Base-by-base conservation (phyloP, 2,113 vertebrate genomes). In the Pangasianodon hypophthalmus region DNA sequence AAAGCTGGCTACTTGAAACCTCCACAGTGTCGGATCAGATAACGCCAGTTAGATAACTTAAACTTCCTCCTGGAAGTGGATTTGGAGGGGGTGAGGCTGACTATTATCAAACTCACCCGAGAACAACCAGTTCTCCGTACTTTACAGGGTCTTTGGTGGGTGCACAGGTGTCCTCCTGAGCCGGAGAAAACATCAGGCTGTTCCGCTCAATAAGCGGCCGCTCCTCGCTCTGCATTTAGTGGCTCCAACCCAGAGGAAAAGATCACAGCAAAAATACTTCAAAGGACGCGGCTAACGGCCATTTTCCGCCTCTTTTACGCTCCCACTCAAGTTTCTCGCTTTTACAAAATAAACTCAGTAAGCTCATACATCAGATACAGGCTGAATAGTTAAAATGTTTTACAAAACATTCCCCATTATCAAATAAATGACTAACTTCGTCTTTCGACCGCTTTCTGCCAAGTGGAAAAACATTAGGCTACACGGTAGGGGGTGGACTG, bases 121-220 rank as follows among this genome's bases (percentile, higher is more conserved):
- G 93, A 8, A 99, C 98, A 92, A 99, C 97, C 93, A 98, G 96
- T 94, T 99, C 98, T 88, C 98, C 98, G 94, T 98, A 99, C 93
- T 98, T 98, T 88, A 98, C 96, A 26, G 97, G 97, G 94, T 99
- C 98, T 96, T 98, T 98, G 90, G 95, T 96, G 84, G 97, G 98
- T 95, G 97, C 96, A 95, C 97, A 97, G 95, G 96, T 96, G 93
- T 98, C 97, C 95, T 98, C 98, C 91, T 97, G 97, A 94, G 96
- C 96, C 52, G 97, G 95, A 91, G 97, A 97, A 96, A 99, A 98
- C 98, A 98, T 98, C 96, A 96, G 96, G 94, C 95, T 96, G 89
- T 91, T 91, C 64, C 75, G 89, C 93, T 93, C 89, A 81, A 92
- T 88, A 92, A 90, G 91, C 92, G 91, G 80, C 86, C 92, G 90